Conservation (phyloP, 2,888 invertebrate genomes). For the Ormyrus pomaceus region DNA sequence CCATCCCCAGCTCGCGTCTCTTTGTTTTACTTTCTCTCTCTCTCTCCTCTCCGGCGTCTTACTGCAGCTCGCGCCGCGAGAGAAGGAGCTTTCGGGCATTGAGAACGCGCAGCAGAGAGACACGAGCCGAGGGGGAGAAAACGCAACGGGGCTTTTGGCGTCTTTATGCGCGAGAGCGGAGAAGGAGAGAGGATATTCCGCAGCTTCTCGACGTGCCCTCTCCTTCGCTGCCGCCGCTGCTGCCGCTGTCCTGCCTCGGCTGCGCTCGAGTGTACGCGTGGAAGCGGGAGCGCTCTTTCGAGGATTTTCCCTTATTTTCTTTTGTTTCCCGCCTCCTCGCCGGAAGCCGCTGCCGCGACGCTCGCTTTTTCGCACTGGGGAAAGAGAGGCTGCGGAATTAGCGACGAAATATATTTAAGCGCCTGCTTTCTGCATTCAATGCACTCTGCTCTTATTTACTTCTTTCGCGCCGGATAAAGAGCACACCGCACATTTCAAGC, state of each 20-base stretch:
- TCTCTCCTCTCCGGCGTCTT: background rate
- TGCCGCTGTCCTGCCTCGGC: background rate
- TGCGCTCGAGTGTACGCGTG: conserved; percentile 21
- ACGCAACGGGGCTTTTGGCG: conserved; percentile 22
- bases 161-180: conserved; percentile 29
- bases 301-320: conserved; percentile 59
- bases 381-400: too few relatives aligned
- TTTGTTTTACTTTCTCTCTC: conserved; percentile 20
- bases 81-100: background rate
- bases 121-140: background rate
- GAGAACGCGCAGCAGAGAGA: background rate
- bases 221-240: background rate
- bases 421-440: too few relatives aligned
- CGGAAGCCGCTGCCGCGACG: conserved; percentile 13
- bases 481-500: too few relatives aligned
- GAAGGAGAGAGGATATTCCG: conserved; percentile 8
- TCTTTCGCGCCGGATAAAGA: too few relatives aligned
- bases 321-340: conserved; percentile 37
- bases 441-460: too few relatives aligned
- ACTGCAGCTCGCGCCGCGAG: background rate
- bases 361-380: too few relatives aligned
- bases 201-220: conserved; percentile 24
- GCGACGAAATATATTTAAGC: too few relatives aligned
- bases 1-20: background rate
- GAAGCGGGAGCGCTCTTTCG: conserved; percentile 28